A percentile compares a stretch with the other conserved stretches of the same genome.
Conservation (phyloP, 2,113 vertebrate genomes). For the Caranx melampygus region DNA sequence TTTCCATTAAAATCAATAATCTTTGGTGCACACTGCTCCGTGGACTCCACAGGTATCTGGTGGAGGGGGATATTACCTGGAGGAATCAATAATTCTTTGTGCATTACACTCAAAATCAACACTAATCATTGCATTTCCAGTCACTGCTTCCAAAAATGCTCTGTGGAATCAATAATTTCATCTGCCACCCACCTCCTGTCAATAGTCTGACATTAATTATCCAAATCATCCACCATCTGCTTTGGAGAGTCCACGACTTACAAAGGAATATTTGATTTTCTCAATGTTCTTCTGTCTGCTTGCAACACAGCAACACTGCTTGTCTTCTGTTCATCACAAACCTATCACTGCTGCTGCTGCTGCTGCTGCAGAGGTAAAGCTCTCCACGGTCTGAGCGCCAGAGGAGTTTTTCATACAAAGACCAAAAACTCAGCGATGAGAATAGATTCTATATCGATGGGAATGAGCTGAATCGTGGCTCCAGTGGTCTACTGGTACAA, state of each 20-base stretch:
- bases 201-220: not conserved
- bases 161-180: not conserved
- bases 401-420: conserved; percentile 31
- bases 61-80: no score
- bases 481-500: not conserved
- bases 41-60: not conserved
- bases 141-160: not conserved
- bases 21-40: not conserved
- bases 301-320: not conserved
- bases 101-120: not conserved
- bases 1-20: conserved; percentile 8
- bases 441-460: conserved; percentile 15
- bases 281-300: not conserved
- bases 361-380: not conserved
- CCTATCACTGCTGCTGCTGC: conserved; percentile 9
- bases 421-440: conserved; percentile 31
- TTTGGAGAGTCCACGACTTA: not conserved
- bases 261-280: not conserved
- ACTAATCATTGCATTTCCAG: not conserved
- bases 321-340: conserved; percentile 33
- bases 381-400: conserved; percentile 24
- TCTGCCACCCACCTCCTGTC: not conserved
- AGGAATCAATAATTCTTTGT: not conserved
- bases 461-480: not conserved
- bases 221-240: not conserved